These are phyloP conservation scores for Cataglyphis hispanica DNA, from an alignment of 1,140 invertebrate genomes.

Conservation along the genomic window DNA sequence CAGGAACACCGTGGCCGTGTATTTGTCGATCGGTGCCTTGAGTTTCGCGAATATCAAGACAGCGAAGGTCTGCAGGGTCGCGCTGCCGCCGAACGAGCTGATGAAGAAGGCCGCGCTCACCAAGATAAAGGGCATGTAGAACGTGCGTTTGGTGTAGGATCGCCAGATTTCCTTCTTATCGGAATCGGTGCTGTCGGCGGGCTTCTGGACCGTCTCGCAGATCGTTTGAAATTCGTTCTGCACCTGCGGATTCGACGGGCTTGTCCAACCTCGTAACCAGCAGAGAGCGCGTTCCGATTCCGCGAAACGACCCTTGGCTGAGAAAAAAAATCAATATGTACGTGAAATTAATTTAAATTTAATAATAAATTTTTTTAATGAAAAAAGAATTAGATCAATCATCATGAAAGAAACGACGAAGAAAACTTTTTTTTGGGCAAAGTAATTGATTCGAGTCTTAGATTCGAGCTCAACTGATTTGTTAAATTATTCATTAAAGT, in stretches of 20 bases:
- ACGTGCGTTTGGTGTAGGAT: constrained; percentile 86
- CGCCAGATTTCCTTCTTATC: constrained; percentile 76
- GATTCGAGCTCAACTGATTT: too few species aligned
- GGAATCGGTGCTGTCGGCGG: constrained; percentile 59
- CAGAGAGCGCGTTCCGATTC: constrained; percentile 88
- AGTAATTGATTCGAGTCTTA: not conserved
- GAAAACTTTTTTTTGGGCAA: not conserved
- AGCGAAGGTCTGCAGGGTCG: constrained; percentile 91
- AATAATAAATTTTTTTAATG: not conserved
- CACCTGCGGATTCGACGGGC: constrained; percentile 85
- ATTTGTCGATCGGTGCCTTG: constrained; percentile 91
- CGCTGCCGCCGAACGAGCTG: constrained; percentile 91
- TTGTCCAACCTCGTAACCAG: constrained; percentile 90
- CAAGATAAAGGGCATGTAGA: constrained; percentile 89
- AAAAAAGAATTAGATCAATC: not conserved
- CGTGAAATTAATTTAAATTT: not conserved
- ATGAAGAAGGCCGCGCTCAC: constrained; percentile 90
- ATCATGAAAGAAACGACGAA: not conserved
- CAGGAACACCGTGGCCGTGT: constrained; percentile 90
- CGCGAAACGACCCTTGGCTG: constrained; percentile 87
- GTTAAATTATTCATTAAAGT: not conserved
- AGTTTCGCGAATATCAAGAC: constrained; percentile 90
- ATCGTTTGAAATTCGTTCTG: constrained; percentile 88
- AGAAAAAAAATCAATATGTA: constrained; percentile 2
- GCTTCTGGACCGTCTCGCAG: constrained; percentile 82